Percentiles rank a stretch among this genome's conserved stretches.
Conservation (phyloP, 2,797 vertebrate genomes). For the Phataginus tricuspis region DNA sequence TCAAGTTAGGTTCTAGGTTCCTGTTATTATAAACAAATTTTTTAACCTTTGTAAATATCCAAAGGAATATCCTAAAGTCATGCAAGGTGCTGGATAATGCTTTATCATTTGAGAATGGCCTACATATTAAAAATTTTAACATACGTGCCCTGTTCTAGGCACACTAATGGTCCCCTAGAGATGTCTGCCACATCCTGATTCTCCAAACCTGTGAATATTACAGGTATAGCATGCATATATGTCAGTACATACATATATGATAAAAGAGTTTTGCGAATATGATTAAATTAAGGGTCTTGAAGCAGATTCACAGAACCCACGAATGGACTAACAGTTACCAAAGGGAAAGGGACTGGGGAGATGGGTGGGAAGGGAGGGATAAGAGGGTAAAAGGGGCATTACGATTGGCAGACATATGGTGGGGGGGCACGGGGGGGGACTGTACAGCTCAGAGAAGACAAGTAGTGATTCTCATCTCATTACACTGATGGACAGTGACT, state of each 20-base stretch:
- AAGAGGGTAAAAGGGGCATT: no score
- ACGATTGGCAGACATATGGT: no score
- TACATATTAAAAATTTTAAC: neutral
- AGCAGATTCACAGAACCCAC: no score
- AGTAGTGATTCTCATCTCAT: no score
- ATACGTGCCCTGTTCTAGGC: neutral
- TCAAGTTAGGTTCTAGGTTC: neutral
- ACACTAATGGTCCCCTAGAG: neutral
- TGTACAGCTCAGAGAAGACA: no score
- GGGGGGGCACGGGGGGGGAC: no score
- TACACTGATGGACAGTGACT: no score
- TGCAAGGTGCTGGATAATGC: neutral
- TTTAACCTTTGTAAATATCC: neutral
- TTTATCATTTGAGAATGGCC: neutral
- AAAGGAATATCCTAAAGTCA: neutral
- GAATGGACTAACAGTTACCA: no score
- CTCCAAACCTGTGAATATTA: neutral
- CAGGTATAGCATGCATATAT: no score
- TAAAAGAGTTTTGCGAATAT: neutral
- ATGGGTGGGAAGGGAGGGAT: no score
- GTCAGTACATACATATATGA: neutral
- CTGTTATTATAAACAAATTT: neutral
- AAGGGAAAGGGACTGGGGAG: no score
- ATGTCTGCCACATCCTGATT: neutral
- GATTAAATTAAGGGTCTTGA: neutral